phyloP scores from a whole-genome alignment of 2,888 invertebrate genomes.

The Limenitis camilla region DNA sequence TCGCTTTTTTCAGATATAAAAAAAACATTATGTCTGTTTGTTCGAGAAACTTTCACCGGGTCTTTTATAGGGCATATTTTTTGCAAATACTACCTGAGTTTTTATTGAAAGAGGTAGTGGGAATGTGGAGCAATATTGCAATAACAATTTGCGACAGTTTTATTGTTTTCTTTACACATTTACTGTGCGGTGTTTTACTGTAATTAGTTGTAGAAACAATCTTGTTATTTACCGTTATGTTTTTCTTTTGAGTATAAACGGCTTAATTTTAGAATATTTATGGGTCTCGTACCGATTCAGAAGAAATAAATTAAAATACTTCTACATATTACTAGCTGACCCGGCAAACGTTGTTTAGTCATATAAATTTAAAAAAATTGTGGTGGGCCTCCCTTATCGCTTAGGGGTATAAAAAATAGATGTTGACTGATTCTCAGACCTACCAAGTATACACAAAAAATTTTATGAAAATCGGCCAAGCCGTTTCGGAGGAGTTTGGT shows the following conservation, averaged over 20 bases:
- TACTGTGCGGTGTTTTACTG: slow-evolving; percentile 3
- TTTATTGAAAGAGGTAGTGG: slow-evolving; percentile 40
- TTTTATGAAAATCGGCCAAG: too few species aligned
- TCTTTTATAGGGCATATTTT: slow-evolving; percentile 29
- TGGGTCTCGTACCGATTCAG: too few species aligned
- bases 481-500: too few species aligned
- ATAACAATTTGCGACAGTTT: slow-evolving; percentile 9
- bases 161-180: slow-evolving; percentile 4
- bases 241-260: background rate
- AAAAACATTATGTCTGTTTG: slow-evolving; percentile 53
- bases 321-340: too few species aligned
- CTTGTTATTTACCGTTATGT: slow-evolving; percentile 8
- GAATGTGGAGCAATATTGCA: slow-evolving; percentile 38
- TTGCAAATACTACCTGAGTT: slow-evolving; percentile 35
- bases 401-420: too few species aligned
- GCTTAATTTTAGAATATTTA: too few species aligned
- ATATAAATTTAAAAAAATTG: too few species aligned
- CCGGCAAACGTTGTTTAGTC: too few species aligned
- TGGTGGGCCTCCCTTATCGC: too few species aligned
- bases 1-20: slow-evolving; percentile 39
- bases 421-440: too few species aligned
- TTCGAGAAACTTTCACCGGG: slow-evolving; percentile 58
- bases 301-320: too few species aligned
- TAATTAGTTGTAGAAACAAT: background rate
- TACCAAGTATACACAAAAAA: too few species aligned